phyloP scores from a whole-genome alignment of 2,888 invertebrate genomes.

The Atherix ibis region DNA sequence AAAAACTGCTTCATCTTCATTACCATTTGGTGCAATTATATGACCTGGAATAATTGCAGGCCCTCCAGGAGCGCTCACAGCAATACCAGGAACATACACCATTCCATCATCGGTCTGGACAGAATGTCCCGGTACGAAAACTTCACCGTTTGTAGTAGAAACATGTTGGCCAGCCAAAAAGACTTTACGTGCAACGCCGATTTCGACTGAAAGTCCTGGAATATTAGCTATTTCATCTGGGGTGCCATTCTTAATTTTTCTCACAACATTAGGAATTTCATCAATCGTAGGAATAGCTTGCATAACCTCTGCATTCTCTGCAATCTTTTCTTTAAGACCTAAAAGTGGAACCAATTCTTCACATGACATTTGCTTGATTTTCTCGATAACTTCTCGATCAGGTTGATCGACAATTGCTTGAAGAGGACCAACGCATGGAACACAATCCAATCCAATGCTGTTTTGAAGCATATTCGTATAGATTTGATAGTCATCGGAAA shows the following conservation, averaged over 20 bases:
- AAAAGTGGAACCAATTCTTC: constrained; percentile 34
- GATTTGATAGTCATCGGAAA: constrained; percentile 33
- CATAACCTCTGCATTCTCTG: constrained; percentile 17
- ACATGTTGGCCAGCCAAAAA: constrained; percentile 59
- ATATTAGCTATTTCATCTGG: constrained; percentile 43
- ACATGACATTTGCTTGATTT: constrained; percentile 36
- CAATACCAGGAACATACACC: constrained; percentile 57
- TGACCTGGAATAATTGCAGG: constrained; percentile 55
- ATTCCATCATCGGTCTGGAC: constrained; percentile 50
- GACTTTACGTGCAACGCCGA: constrained; percentile 44
- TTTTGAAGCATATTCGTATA: constrained; percentile 37
- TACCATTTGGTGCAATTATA: constrained; percentile 14
- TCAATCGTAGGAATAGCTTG: constrained; percentile 42
- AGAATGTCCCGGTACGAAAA: constrained; percentile 63
- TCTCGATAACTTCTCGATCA: constrained; percentile 14
- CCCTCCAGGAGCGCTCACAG: constrained; percentile 49
- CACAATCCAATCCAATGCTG: constrained; percentile 40
- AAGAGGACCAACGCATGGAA: constrained; percentile 45
- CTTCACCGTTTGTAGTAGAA: constrained; percentile 48
- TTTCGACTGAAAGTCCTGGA: constrained; percentile 46
- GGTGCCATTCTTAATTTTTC: constrained; percentile 42
- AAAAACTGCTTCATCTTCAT: constrained; percentile 41
- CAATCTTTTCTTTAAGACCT: constrained; percentile 43
- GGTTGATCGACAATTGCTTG: constrained; percentile 39
- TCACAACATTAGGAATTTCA: constrained; percentile 46